Percentiles rank a stretch among this genome's conserved stretches.
Evolutionary conservation across 2,113 vertebrate genomes (phyloP).

Genomic region (Campylorhamphus procurvoides): DNA sequence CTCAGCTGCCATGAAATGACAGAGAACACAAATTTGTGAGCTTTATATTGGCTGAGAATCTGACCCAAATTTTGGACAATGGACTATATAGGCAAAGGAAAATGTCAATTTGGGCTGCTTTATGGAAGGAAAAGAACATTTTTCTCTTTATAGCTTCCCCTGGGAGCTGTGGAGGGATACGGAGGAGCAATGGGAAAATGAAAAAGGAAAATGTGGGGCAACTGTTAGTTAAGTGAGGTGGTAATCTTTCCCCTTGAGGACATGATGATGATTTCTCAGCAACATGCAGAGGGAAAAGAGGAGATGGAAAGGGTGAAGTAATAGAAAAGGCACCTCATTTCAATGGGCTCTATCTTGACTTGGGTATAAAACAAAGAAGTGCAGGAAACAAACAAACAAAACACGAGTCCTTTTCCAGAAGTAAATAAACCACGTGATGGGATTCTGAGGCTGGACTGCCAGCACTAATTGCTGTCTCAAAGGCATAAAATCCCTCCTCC

Average conservation of each 20-base stretch:
- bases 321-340: neutral
- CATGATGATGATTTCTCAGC: neutral
- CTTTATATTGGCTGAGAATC: neutral
- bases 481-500: neutral
- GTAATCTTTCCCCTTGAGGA: neutral
- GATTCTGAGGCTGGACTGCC: neutral
- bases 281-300: neutral
- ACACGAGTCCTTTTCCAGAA: neutral
- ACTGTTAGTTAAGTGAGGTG: neutral
- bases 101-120: neutral
- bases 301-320: neutral
- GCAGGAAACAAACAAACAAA: neutral
- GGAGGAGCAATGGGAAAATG: neutral
- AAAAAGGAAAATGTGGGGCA: neutral
- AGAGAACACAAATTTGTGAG: neutral
- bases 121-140: neutral
- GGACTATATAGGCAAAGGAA: neutral
- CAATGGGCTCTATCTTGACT: neutral
- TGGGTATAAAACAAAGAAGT: neutral
- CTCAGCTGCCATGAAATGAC: neutral
- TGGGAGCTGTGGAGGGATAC: neutral
- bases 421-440: neutral
- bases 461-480: neutral
- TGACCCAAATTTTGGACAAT: neutral
- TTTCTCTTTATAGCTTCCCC: neutral